Evolutionary conservation across 2,888 invertebrate genomes (phyloP).

Genomic region (Pterobdella sp.): DNA sequence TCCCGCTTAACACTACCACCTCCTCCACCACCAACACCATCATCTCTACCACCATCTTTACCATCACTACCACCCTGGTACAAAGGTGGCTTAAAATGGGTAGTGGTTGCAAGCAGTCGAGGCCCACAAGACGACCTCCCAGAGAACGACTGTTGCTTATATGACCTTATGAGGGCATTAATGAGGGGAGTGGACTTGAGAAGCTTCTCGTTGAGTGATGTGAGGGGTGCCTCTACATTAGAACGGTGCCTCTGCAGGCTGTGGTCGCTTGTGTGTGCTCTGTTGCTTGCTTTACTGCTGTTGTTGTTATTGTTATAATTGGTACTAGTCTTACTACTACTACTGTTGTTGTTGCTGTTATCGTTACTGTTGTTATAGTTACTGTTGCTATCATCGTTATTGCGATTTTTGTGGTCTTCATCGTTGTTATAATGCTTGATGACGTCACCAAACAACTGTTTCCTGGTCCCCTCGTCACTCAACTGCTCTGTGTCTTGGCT

Average conservation of each 20-base stretch:
- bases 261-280: too few relatives aligned
- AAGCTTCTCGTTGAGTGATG: neutral
- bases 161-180: conserved; percentile 2
- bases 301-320: neutral
- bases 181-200: conserved; percentile 12
- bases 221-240: neutral
- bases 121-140: conserved; percentile 1
- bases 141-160: neutral
- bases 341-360: neutral
- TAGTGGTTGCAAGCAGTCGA: neutral
- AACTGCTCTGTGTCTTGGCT: neutral
- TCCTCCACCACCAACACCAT: too few relatives aligned
- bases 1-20: too few relatives aligned
- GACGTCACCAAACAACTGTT: neutral
- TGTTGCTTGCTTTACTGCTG: too few relatives aligned
- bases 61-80: neutral
- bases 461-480: too few relatives aligned
- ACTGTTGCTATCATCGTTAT: neutral
- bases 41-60: too few relatives aligned
- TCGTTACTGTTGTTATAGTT: neutral
- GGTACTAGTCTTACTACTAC: neutral
- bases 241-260: neutral
- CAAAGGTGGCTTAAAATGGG: neutral
- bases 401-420: neutral
- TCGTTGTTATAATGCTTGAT: neutral